These are phyloP conservation scores for Micromussa lordhowensis DNA, from an alignment of 92 coral and sea anemone species.

Conservation along the genomic window DNA sequence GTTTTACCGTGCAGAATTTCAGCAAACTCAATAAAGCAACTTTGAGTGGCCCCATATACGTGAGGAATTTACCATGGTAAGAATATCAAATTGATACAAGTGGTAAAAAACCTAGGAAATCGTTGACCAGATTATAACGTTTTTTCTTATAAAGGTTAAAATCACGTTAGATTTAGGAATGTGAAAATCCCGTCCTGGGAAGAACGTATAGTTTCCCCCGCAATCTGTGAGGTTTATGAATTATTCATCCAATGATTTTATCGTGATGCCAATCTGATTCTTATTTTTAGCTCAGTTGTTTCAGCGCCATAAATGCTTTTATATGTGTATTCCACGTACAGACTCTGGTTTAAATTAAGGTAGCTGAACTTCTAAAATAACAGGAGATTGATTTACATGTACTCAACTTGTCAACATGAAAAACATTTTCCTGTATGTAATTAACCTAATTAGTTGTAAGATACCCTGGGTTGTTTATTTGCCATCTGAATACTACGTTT, in stretches of 20 bases:
- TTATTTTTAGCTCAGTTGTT: background rate
- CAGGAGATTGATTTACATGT: background rate
- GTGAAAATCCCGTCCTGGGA: background rate
- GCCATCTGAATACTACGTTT: background rate
- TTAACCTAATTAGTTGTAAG: background rate
- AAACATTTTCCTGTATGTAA: background rate
- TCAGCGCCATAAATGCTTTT: background rate
- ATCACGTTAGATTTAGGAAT: background rate
- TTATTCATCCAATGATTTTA: background rate
- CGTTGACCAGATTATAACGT: background rate
- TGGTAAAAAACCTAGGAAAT: background rate
- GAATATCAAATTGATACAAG: conserved; percentile 22
- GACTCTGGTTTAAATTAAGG: background rate
- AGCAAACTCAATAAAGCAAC: conserved; percentile 88
- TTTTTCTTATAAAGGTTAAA: background rate
- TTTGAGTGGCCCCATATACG: conserved; percentile 91
- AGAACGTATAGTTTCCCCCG: background rate
- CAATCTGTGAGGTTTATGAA: background rate
- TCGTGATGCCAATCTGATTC: background rate
- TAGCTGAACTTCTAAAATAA: background rate
- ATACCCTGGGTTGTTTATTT: background rate
- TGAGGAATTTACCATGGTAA: conserved; percentile 98
- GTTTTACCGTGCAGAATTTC: conserved; percentile 83
- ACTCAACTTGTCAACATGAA: background rate
- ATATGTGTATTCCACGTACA: background rate